phyloP scores from a whole-genome alignment of 1,140 invertebrate genomes.

The Coenobita brevimanus region DNA sequence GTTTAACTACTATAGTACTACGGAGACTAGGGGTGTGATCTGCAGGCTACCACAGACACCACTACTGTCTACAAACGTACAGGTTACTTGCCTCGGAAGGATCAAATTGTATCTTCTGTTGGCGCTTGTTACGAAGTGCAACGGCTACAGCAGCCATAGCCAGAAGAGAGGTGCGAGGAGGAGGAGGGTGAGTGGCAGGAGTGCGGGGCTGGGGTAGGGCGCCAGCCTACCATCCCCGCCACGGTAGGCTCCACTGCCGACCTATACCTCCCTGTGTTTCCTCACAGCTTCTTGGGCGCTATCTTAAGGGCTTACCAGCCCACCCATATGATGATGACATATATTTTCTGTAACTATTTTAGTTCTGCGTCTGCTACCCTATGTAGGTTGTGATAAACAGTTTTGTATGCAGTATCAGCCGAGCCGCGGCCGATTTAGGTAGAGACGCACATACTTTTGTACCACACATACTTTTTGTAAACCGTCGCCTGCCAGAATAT shows the following conservation, averaged over 20 bases:
- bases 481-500: too few relatives aligned
- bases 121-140: slow-evolving; percentile 33
- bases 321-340: neutral
- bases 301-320: neutral
- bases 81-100: slow-evolving; percentile 43
- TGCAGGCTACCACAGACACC: neutral
- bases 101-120: slow-evolving; percentile 50
- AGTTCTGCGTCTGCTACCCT: neutral
- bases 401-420: too few relatives aligned
- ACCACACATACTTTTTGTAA: too few relatives aligned
- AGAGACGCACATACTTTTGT: too few relatives aligned
- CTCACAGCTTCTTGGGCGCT: neutral
- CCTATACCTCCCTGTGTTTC: too few relatives aligned
- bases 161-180: neutral
- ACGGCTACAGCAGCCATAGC: slow-evolving; percentile 41
- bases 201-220: slow-evolving; percentile 16
- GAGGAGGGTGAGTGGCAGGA: neutral
- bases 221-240: slow-evolving; percentile 31
- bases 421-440: too few relatives aligned
- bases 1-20: too few relatives aligned
- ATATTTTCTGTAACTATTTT: neutral
- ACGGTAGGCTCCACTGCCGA: too few relatives aligned
- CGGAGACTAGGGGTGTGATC: neutral
- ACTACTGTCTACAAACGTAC: neutral
- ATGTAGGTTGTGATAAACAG: neutral